Evolutionary conservation across 1,140 invertebrate species (phyloP).

Genomic region (Meloidogyne hapla): DNA sequence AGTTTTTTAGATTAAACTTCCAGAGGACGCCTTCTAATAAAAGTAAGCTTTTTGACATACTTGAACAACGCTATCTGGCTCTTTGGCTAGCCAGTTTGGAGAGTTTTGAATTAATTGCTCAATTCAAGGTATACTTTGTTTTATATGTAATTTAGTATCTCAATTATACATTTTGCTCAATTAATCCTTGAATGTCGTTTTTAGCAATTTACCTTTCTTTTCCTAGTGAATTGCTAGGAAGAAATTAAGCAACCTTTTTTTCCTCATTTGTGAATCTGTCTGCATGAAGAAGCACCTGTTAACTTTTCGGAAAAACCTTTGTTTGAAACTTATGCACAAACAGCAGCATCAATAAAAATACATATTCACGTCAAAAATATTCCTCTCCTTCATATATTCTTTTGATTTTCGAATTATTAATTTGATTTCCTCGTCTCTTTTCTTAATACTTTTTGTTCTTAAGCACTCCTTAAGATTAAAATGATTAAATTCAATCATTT

Average conservation of each 20-base stretch:
- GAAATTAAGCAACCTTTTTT: not conserved
- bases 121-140: conserved; percentile 13
- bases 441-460: too few relatives aligned
- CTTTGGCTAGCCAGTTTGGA: conserved; percentile 34
- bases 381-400: too few relatives aligned
- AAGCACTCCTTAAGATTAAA: too few relatives aligned
- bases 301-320: too few relatives aligned
- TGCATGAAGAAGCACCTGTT: not conserved
- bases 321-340: too few relatives aligned
- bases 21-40: not conserved
- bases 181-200: not conserved
- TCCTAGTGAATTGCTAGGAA: not conserved
- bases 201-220: not conserved
- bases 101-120: conserved; percentile 29
- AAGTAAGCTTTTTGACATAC: not conserved
- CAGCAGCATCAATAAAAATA: too few relatives aligned
- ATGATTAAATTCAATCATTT: too few relatives aligned
- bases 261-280: not conserved
- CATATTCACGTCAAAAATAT: too few relatives aligned
- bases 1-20: not conserved
- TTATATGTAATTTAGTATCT: too few relatives aligned
- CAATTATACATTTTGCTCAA: too few relatives aligned
- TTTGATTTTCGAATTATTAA: too few relatives aligned
- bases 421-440: too few relatives aligned
- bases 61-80: conserved; percentile 30